Base-by-base conservation (phyloP, 2,888 invertebrate species). In the Cancer borealis region DNA sequence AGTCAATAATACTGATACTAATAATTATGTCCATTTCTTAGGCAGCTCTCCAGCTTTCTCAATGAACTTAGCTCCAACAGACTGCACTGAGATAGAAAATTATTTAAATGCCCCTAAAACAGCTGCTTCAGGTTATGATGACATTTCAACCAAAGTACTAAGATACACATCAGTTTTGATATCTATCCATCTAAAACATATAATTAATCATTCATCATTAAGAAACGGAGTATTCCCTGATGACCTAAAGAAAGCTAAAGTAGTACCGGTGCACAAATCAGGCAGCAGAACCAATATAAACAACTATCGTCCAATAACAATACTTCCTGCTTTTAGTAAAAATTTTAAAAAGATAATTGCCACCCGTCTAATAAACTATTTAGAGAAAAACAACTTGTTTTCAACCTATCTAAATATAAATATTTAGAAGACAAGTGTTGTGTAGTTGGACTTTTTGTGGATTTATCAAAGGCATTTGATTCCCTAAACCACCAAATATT, bases 381-480 rank as follows among this genome's bases (percentile, higher is more conserved):
- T 88, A 4, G 88, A 88, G n/a, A 46, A 39, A 14, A 88, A 88
- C 46, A 46, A 46, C 10, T 21, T 88, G 3, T 46, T 88, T 14
- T 3, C 17, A 46, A n/a, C 46, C 14, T 46, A 46, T 21, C 46
- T 3, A 21, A 6, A 46, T 88, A 46, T 46, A 39, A 46, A 12
- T 46, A 88, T 46, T 46, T 88, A 17, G 47, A 88, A 46, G 88
- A n/a, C 3, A 88, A 88, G n/a, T 21, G 12, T 8, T 46, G 47
- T 8, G 88, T 88, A 14, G 47, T 46, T 8, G 88, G 88, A 46
- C 47, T 88, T 88, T 46, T 46, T 46, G 21, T 46, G 17, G 88
- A 88, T 21, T 21, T 88, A 8, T 88, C 88, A 46, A 88, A 88
- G 21, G 47, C 88, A 3, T 88, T 88, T 46, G 88, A 88, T 46